Percentiles rank a stretch among this genome's conserved stretches.
These are phyloP conservation scores for Microctonus hyperodae DNA, from an alignment of 2,888 invertebrate species.

Conservation along the genomic window DNA sequence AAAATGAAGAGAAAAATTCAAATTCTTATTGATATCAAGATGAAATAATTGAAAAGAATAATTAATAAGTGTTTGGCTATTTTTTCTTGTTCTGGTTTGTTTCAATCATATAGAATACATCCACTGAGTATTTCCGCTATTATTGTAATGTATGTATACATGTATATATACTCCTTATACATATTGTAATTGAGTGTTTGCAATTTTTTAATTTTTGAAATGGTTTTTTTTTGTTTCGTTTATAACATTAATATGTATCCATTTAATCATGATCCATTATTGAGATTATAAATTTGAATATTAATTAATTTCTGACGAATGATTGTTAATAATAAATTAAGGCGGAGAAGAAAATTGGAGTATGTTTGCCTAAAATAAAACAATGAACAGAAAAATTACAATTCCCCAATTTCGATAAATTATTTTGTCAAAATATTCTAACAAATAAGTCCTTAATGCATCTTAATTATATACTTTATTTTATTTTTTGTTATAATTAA, in stretches of 20 bases:
- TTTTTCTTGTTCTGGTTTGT: conserved; percentile 9
- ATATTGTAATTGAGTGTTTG: not conserved
- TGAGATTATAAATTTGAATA: not conserved
- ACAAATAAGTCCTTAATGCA: not conserved
- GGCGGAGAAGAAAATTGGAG: conserved; percentile 7
- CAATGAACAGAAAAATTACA: conserved; percentile 17
- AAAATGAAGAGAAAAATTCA: conserved; percentile 22
- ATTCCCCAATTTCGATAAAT: conserved; percentile 36
- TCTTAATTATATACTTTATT: not conserved
- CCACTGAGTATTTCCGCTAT: not conserved
- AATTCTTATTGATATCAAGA: not conserved
- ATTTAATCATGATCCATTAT: not conserved
- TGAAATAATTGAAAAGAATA: not conserved
- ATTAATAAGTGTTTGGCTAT: conserved; percentile 11
- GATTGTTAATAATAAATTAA: conserved; percentile 5
- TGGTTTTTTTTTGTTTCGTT: not conserved
- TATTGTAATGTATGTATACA: not conserved
- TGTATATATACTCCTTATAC: no score
- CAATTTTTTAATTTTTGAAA: not conserved
- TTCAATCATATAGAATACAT: not conserved
- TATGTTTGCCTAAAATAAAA: conserved; percentile 16
- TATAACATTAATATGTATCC: not conserved
- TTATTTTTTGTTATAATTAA: conserved; percentile 29
- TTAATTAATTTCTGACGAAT: not conserved
- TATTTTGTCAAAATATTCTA: conserved; percentile 28